Base-by-base conservation (phyloP, 2,797 vertebrate species). In the Calcarius lapponicus region DNA sequence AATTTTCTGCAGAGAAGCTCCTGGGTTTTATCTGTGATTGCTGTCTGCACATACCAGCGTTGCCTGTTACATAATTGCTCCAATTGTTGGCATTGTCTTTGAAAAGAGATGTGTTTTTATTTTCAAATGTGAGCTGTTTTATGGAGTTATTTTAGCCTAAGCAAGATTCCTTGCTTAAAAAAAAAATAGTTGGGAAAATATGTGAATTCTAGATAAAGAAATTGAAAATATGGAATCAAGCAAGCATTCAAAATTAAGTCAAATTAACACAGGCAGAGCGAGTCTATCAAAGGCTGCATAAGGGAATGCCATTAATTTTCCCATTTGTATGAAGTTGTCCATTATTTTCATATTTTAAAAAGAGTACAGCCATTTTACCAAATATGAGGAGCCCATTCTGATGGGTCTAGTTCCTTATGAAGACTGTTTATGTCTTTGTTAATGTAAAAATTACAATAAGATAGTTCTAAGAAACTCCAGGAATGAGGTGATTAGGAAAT, bases 241-340 rank as follows among this genome's bases (percentile, higher is more conserved):
- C 5, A 92, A 88, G n/a, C 58, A 80, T 84, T 91, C 58, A 56
- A 80, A 82, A 80, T 79, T 70, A 88, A 94, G 53, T 50, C 53
- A 87, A 84, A 93, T 91, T 76, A 92, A 87, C 56, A 32, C 21
- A 75, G 60, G 56, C 6, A 80, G 60, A 81, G 14, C 3, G 2
- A 92, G 21, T 61, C 26, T 83, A 66, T 58, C 74, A 82, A 86
- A 69, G 53, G 31, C 45, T 76, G 42, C 24, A 90, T 64, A 74
- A 80, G 31, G 18, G 7, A 94, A 90, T 80, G 42, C n/a, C 50
- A 91, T 82, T 91, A 88, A 80, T 85, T 89, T 89, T 89, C 50
- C 82, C 13, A 57, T 61, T 80, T 65, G 6, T 61, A 53, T 71
- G 8, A 73, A 71, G 31, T 80, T 69, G 22, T 87, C 14, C 11